Percentiles rank a stretch among this genome's conserved stretches.
These are phyloP conservation scores for Littorina saxatilis DNA, from an alignment of 1,140 invertebrate species.

Conservation along the genomic window DNA sequence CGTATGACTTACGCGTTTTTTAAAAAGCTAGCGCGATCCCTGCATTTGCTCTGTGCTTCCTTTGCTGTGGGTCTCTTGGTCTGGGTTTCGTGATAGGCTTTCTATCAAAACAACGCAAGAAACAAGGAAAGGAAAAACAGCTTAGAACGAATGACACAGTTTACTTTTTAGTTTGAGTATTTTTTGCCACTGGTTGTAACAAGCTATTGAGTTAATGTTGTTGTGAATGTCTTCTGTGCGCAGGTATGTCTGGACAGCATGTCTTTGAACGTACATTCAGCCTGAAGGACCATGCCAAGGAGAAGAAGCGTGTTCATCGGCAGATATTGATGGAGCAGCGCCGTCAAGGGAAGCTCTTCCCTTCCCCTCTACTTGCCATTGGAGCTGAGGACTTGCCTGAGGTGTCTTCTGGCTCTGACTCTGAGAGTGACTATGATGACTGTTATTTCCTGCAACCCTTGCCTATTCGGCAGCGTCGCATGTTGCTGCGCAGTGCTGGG, in stretches of 20 bases:
- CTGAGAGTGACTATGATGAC: conserved; percentile 80
- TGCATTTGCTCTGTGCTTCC: too few species aligned
- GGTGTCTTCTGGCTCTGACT: conserved; percentile 60
- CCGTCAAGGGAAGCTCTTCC: conserved; percentile 77
- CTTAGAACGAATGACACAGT: too few species aligned
- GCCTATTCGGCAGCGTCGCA: conserved; percentile 91
- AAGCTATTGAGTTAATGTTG: too few species aligned
- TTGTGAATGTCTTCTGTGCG: neutral
- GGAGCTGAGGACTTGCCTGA: conserved; percentile 50
- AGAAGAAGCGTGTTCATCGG: conserved; percentile 90
- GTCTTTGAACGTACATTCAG: conserved; percentile 86
- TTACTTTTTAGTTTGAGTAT: too few species aligned
- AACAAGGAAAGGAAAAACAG: too few species aligned
- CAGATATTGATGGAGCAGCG: conserved; percentile 87
- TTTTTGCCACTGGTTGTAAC: too few species aligned
- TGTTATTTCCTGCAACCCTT: conserved; percentile 95
- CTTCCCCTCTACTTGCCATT: conserved; percentile 51
- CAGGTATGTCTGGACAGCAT: conserved; percentile 91
- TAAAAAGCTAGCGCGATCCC: too few species aligned
- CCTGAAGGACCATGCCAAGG: conserved; percentile 88
- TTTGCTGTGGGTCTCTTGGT: too few species aligned
- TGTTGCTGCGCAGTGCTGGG: conserved; percentile 90
- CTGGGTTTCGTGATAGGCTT: too few species aligned
- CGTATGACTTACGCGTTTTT: too few species aligned
- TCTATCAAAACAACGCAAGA: too few species aligned